Percentiles rank a stretch among this genome's conserved stretches.
Conservation (phyloP, 92 coral and sea anemone genomes). For the Parazoanthus darwini region DNA sequence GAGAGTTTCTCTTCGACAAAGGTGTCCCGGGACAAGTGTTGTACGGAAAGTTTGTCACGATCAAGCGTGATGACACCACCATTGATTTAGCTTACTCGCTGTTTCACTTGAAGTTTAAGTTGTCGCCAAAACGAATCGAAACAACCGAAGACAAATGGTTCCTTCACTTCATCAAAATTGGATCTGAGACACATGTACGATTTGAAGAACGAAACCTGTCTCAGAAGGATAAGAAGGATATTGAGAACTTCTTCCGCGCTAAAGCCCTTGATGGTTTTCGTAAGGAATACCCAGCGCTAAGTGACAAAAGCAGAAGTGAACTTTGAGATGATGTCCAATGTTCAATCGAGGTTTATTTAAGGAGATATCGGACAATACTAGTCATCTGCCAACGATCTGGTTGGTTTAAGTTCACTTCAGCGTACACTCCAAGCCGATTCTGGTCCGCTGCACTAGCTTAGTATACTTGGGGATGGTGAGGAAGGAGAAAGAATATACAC, state of each 20-base stretch:
- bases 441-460: no score
- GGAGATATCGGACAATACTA: no score
- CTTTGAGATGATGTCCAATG: neutral
- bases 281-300: slow-evolving; percentile 28
- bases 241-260: slow-evolving; percentile 34
- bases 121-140: slow-evolving; percentile 46
- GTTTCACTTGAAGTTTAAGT: slow-evolving; percentile 50
- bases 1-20: slow-evolving; percentile 43
- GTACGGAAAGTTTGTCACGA: slow-evolving; percentile 37
- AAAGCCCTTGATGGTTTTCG: slow-evolving; percentile 47
- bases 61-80: slow-evolving; percentile 42
- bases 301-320: neutral
- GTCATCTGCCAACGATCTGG: no score
- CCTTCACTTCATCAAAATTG: neutral
- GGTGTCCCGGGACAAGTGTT: slow-evolving; percentile 40
- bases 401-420: no score
- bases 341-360: no score
- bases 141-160: slow-evolving; percentile 11
- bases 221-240: slow-evolving; percentile 32
- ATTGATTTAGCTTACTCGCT: slow-evolving; percentile 55
- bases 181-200: slow-evolving; percentile 19
- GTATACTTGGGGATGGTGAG: no score
- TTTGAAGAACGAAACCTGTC: slow-evolving; percentile 43
- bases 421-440: no score
- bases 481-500: no score